A percentile compares a stretch with the other conserved stretches of the same genome.
These are phyloP conservation scores for Manis pentadactyla DNA, from an alignment of 2,797 vertebrate genomes.

Conservation along the genomic window DNA sequence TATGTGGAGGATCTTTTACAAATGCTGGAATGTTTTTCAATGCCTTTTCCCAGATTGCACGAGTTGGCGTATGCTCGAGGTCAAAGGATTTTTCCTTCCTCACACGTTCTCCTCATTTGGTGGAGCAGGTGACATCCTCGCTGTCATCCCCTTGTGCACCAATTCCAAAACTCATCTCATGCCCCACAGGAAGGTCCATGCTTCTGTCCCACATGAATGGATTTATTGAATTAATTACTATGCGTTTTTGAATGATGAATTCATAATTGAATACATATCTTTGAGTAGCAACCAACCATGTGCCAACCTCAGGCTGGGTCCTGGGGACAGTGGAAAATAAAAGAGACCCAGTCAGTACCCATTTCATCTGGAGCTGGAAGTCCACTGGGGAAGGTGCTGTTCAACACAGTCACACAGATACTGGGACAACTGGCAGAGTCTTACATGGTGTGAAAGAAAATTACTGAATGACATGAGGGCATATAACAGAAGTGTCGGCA, in stretches of 20 bases:
- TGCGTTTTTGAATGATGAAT: neutral
- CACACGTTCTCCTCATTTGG: neutral
- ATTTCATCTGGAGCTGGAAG: neutral
- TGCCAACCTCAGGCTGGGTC: neutral
- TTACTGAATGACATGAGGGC: no score
- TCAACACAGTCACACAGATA: neutral
- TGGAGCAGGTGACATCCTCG: neutral
- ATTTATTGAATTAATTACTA: neutral
- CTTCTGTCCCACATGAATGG: neutral
- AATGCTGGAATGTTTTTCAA: neutral
- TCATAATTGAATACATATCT: neutral
- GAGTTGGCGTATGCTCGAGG: neutral
- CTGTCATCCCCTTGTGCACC: neutral
- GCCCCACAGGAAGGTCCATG: neutral
- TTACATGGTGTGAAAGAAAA: neutral
- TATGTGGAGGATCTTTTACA: neutral
- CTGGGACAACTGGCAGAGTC: no score
- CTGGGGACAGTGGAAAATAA: neutral
- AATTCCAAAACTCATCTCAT: neutral
- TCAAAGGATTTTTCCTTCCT: neutral
- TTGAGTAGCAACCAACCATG: neutral
- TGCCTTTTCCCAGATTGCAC: neutral
- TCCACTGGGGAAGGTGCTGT: neutral
- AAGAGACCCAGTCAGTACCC: neutral
- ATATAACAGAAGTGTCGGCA: neutral